phyloP scores from a whole-genome alignment of 2,797 vertebrate species.

The Enteromius viviparus region DNA sequence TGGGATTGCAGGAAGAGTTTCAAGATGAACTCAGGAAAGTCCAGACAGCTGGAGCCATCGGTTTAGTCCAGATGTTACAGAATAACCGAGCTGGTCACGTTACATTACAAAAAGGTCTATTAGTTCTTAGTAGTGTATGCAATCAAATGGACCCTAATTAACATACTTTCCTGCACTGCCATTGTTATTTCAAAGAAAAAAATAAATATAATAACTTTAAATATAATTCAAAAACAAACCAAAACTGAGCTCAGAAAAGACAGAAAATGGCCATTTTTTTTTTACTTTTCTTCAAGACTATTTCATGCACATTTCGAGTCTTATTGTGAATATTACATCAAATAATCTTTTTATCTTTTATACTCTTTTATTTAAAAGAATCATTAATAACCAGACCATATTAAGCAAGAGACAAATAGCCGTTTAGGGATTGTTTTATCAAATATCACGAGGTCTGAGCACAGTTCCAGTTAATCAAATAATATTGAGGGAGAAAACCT shows the following conservation, averaged over 20 bases:
- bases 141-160: neutral
- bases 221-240: neutral
- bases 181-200: neutral
- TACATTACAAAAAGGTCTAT: too few species aligned
- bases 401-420: neutral
- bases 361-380: neutral
- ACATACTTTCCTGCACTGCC: neutral
- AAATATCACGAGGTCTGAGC: neutral
- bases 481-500: neutral
- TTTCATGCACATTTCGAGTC: neutral
- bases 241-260: neutral
- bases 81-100: conserved; percentile 44
- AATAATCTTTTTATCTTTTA: neutral
- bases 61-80: conserved; percentile 65
- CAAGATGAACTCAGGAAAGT: conserved; percentile 37
- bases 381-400: neutral
- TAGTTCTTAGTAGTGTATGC: too few species aligned
- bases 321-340: neutral
- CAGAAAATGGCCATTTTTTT: too few species aligned
- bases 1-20: neutral
- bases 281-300: neutral
- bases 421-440: neutral
- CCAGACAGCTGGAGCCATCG: conserved; percentile 54
- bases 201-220: neutral
- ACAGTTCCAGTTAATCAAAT: neutral